A percentile compares a stretch with the other conserved stretches of the same genome.
Evolutionary conservation across 2,888 invertebrate species (phyloP).

Genomic region (Zhengitettix transpicula): DNA sequence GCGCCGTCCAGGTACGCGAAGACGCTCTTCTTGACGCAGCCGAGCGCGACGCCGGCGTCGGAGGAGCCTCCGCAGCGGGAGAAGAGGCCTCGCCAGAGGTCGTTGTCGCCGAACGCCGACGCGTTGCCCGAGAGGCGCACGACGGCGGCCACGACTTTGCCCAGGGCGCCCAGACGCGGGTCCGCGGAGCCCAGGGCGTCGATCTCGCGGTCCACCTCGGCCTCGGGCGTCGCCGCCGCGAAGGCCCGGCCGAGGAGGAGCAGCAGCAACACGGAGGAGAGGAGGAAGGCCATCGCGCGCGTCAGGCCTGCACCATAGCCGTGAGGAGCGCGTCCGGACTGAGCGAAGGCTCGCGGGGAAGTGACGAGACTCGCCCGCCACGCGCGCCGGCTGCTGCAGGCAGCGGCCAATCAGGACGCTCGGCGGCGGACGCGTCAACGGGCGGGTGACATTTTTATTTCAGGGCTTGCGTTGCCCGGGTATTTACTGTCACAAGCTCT

Average conservation of each 20-base stretch:
- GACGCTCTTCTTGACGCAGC: conserved; percentile 62
- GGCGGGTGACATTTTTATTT: no score
- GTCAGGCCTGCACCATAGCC: background rate
- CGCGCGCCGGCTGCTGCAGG: background rate
- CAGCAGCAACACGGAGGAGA: background rate
- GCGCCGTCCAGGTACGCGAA: conserved; percentile 53
- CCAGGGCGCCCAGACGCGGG: background rate
- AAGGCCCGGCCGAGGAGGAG: background rate
- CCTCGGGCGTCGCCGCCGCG: background rate
- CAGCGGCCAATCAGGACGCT: background rate
- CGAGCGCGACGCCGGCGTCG: conserved; percentile 40
- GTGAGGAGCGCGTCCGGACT: no score
- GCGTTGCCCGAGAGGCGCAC: background rate
- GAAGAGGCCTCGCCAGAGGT: conserved; percentile 56
- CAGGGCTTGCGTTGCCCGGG: no score
- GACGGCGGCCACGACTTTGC: background rate
- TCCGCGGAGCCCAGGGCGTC: background rate
- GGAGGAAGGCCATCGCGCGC: background rate
- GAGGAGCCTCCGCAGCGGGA: conserved; percentile 49
- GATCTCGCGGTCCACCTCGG: conserved; percentile 2
- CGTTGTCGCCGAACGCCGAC: conserved; percentile 25
- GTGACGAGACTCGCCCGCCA: background rate
- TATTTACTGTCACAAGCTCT: no score
- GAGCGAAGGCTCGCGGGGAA: no score
- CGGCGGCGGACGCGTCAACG: no score